Percentiles rank a stretch among this genome's conserved stretches.
Conservation (phyloP, 2,888 invertebrate genomes). For the Drosophila dives region DNA sequence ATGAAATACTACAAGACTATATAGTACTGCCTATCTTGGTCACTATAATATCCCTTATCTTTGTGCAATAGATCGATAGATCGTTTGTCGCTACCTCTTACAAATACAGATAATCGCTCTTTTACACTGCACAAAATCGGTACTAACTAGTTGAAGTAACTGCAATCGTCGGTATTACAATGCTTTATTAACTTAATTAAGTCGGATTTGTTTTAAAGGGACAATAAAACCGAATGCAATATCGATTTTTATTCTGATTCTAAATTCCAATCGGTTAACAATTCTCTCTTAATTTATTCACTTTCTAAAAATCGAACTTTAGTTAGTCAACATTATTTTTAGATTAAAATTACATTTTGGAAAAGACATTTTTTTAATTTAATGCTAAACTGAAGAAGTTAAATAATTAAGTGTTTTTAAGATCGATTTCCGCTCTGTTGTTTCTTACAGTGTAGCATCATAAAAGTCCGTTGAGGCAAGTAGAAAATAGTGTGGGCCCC, state of each 20-base stretch:
- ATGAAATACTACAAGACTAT: constrained; percentile 14
- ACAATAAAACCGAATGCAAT: neutral
- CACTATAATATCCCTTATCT: constrained; percentile 50
- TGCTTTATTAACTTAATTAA: neutral
- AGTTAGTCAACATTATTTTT: neutral
- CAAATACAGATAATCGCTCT: constrained; percentile 40
- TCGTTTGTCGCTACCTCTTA: constrained; percentile 45
- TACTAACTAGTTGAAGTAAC: neutral
- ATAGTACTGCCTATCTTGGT: constrained; percentile 40
- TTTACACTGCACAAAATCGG: constrained; percentile 27
- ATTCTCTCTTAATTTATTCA: neutral
- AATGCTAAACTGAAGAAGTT: neutral
- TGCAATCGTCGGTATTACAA: neutral
- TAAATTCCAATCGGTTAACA: neutral
- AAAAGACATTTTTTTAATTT: neutral
- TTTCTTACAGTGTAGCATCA: constrained; percentile 34
- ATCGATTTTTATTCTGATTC: neutral
- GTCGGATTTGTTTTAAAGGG: neutral
- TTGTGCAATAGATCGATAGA: constrained; percentile 52
- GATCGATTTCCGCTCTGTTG: neutral
- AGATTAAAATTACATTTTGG: neutral
- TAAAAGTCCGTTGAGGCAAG: constrained; percentile 17
- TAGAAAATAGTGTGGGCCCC: constrained; percentile 17
- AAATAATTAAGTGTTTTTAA: neutral
- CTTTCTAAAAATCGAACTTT: too few species aligned